Evolutionary conservation across 2,888 invertebrate species (phyloP), one percentile per base, ranked within the genome.

Genomic region (Sipha maydis): DNA sequence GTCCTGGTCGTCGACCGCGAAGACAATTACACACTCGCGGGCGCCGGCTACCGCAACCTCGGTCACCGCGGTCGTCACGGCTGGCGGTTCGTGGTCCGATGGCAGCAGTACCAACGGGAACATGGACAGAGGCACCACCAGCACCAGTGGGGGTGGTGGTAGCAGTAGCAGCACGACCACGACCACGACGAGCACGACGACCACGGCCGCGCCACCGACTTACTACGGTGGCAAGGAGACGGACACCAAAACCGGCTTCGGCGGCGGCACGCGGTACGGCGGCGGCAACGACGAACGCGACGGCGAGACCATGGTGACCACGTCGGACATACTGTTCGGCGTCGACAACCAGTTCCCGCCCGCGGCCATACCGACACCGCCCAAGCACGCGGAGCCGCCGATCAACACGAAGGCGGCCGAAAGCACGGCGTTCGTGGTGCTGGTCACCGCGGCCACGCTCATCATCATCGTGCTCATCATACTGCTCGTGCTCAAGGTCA

Each of bases 381-480:
- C 90, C 85, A 56, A 41, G 80, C 76, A 28, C 89, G 79, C 71
- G 89, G 85, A 92, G 91, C 84, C 91, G 91, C 75, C 94, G 94
- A 90, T 94, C 93, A 89, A 95, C 75, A 88, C 95, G 21, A 95
- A 95, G 91, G 95, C 95, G 85, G 95, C 95, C 67, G 95, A 95
- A 91, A 95, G 95, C 91, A 94, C 95, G 0, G 95, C 96, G 9
- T 93, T 97, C 91, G 95, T 97, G 89, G 96, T 97, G 89, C 96
- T 96, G 90, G 97, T 98, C 90, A 97, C 97, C 89, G 97, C 97
- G 5, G 97, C 97, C 78, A 96, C 97, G 71, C 93, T 97, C 90
- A 98, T 98, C 91, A 97, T 97, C 61, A 96, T 98, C 90, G 96
- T 98, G 85, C 94, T 98, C 90, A 95, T 98, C 90, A 96, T 98